Evolutionary conservation across 2,888 invertebrate genomes (phyloP).

Genomic region (Apodemia duryi): DNA sequence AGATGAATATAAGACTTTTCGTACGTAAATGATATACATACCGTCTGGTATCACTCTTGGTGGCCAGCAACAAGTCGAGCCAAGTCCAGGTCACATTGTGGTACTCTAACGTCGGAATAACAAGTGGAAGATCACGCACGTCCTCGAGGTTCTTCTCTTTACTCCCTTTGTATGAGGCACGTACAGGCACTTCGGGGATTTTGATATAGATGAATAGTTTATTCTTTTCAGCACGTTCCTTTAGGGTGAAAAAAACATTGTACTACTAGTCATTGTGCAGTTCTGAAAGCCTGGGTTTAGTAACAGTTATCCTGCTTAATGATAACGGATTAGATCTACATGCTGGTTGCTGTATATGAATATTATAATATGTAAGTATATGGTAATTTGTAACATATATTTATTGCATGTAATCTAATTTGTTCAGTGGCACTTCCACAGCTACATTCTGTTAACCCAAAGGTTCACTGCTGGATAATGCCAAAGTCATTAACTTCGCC

Average conservation of each 20-base stretch:
- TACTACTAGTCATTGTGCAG: background rate
- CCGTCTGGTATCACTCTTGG: slow-evolving; percentile 95
- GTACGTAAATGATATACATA: slow-evolving; percentile 50
- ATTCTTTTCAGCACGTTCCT: slow-evolving; percentile 98
- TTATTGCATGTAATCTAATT: no score
- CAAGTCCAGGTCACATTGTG: slow-evolving; percentile 99
- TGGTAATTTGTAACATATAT: no score
- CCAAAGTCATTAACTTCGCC: no score
- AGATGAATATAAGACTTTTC: no score
- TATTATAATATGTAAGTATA: no score
- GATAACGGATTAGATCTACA: no score
- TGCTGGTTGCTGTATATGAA: no score
- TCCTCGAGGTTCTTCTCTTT: slow-evolving; percentile 99
- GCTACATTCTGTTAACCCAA: no score
- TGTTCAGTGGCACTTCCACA: no score
- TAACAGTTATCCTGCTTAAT: no score
- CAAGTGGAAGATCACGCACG: slow-evolving; percentile 94
- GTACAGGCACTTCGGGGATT: slow-evolving; percentile 97
- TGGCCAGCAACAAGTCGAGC: slow-evolving; percentile 96
- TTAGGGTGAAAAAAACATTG: slow-evolving; percentile 26
- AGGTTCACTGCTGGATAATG: no score
- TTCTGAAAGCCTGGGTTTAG: no score
- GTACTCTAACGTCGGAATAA: slow-evolving; percentile 97
- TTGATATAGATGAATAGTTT: slow-evolving; percentile 99
- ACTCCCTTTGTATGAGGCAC: slow-evolving; percentile 97